Evolutionary conservation across 1,140 invertebrate genomes (phyloP).

Genomic region (Lepidostoma basale): DNA sequence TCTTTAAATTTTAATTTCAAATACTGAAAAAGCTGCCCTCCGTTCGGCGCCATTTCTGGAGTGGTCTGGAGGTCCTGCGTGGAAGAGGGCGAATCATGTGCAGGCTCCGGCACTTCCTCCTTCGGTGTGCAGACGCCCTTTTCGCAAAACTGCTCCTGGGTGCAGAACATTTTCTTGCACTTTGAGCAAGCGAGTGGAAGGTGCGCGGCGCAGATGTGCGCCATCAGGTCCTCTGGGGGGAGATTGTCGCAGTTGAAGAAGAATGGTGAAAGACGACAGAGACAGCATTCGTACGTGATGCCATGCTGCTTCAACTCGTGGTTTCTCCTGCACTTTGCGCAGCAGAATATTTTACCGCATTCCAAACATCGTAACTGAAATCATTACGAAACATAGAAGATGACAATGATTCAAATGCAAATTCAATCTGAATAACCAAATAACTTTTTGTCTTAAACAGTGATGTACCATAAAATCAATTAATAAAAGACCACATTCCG

Average conservation of each 20-base stretch:
- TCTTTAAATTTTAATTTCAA: slow-evolving; percentile 6
- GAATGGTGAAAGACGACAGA: slow-evolving; percentile 48
- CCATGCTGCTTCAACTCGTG: slow-evolving; percentile 53
- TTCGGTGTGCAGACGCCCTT: neutral
- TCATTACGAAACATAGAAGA: neutral
- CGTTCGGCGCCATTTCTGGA: neutral
- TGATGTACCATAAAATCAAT: no score
- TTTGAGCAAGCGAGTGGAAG: slow-evolving; percentile 54
- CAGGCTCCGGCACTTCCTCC: neutral
- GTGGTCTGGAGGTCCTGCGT: neutral
- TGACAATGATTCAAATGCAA: no score
- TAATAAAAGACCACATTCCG: no score
- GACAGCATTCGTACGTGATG: slow-evolving; percentile 54
- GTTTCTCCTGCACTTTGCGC: slow-evolving; percentile 53
- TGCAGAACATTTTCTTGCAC: slow-evolving; percentile 52
- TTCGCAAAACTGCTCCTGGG: slow-evolving; percentile 52
- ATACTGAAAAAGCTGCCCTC: neutral
- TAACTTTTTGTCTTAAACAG: no score
- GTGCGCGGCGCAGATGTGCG: slow-evolving; percentile 53
- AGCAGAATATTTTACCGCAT: slow-evolving; percentile 57
- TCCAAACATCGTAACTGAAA: slow-evolving; percentile 50
- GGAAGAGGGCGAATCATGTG: neutral
- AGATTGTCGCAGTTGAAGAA: slow-evolving; percentile 46
- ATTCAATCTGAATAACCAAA: no score
- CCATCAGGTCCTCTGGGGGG: slow-evolving; percentile 51